Evolutionary conservation across 2,797 vertebrate species (phyloP).

Genomic region (Sebastes matsubarae): DNA sequence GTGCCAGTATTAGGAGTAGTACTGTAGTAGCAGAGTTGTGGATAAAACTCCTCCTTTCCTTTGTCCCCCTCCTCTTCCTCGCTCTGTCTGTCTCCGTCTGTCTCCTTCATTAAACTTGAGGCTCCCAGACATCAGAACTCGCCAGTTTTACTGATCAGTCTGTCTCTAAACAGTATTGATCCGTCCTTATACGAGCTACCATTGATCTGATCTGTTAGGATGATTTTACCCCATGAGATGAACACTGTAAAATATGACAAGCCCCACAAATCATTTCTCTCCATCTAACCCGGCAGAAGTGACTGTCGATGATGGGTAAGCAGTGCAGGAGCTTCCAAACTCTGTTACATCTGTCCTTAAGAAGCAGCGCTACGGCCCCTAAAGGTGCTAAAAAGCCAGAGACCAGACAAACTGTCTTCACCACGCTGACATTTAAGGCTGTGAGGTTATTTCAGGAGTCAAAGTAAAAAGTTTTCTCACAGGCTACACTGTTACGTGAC

Average conservation of each 20-base stretch:
- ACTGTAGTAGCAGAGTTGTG: not conserved
- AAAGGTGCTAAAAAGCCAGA: not conserved
- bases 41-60: slow-evolving; percentile 2
- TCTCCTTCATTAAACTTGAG: slow-evolving; percentile 51
- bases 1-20: not conserved
- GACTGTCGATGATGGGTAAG: not conserved
- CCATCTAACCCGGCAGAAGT: not conserved
- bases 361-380: not conserved
- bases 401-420: not conserved
- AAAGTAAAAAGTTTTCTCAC: not conserved
- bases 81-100: slow-evolving; percentile 22
- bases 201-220: slow-evolving; percentile 66
- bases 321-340: not conserved
- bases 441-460: not conserved
- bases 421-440: not conserved
- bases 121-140: slow-evolving; percentile 61
- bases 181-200: slow-evolving; percentile 30
- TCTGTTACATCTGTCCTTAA: not conserved
- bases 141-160: slow-evolving; percentile 58
- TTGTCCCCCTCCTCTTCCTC: not conserved
- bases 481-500: not conserved
- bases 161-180: slow-evolving; percentile 67
- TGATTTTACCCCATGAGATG: slow-evolving; percentile 49
- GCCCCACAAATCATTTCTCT: slow-evolving; percentile 24
- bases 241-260: slow-evolving; percentile 63